phyloP scores from a whole-genome alignment of 2,888 invertebrate genomes.

The Drymonia ruficornis region DNA sequence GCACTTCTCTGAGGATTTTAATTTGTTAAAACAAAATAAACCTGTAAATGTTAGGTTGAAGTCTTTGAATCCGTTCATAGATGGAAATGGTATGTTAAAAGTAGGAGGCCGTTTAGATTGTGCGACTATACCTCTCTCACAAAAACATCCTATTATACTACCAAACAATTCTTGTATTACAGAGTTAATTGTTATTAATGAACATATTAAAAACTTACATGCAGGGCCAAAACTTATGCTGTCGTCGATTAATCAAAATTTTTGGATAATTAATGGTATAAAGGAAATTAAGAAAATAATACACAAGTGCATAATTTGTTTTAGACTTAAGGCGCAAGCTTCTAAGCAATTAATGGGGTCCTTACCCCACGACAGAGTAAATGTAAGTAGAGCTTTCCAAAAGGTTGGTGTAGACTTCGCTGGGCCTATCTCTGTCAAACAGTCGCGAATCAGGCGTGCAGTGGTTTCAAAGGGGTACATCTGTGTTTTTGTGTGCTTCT shows the following conservation, averaged over 20 bases:
- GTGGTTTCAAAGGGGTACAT: conserved; percentile 8
- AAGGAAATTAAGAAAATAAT: conserved; percentile 1
- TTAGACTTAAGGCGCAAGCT: conserved; percentile 4
- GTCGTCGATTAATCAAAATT: neutral
- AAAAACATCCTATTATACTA: neutral
- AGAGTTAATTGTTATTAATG: neutral
- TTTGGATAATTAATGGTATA: conserved; percentile 6
- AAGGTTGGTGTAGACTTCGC: conserved; percentile 7
- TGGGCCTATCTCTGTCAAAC: conserved; percentile 3
- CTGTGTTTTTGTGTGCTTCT: conserved; percentile 9
- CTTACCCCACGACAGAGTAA: conserved; percentile 4
- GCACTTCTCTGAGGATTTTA: neutral
- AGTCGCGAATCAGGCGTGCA: neutral
- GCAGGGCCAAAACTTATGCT: neutral
- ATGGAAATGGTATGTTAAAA: neutral
- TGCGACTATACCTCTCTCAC: neutral
- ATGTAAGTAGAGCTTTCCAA: conserved; percentile 1
- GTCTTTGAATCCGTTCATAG: neutral
- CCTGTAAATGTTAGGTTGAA: neutral
- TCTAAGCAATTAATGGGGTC: conserved; percentile 8
- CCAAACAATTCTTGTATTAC: neutral
- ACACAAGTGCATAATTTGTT: neutral
- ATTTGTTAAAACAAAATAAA: neutral
- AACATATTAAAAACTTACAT: neutral
- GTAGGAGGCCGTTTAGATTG: neutral